Conservation (phyloP, 2,797 vertebrate species). For the Gorsachius magnificus region DNA sequence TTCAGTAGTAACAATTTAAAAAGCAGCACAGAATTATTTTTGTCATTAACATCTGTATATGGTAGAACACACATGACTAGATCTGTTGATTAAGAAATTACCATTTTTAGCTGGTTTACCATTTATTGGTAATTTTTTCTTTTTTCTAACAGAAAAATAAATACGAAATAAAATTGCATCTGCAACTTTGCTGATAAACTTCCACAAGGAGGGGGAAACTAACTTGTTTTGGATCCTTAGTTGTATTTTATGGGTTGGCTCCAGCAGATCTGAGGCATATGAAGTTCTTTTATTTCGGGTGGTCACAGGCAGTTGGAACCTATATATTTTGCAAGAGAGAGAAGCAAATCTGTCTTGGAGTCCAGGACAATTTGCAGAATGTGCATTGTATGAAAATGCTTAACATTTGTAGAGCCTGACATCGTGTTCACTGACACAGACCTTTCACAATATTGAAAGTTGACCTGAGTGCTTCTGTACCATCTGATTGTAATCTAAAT, state of each 20-base stretch:
- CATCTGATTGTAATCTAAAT: slow-evolving; percentile 21
- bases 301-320: not conserved
- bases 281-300: not conserved
- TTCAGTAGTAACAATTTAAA: not conserved
- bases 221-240: not conserved
- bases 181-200: not conserved
- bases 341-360: not conserved
- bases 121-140: not conserved
- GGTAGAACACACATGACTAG: not conserved
- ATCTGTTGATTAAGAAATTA: not conserved
- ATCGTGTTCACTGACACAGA: not conserved
- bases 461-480: not conserved
- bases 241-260: not conserved
- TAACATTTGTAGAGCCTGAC: not conserved
- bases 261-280: not conserved
- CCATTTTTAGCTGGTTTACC: not conserved
- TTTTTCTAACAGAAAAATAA: not conserved
- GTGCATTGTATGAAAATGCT: not conserved
- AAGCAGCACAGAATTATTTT: not conserved
- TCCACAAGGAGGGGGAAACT: not conserved
- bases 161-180: not conserved
- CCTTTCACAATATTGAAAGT: not conserved
- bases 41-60: not conserved
- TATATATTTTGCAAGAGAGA: not conserved
- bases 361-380: not conserved